Percentiles rank a stretch among this genome's conserved stretches.
phyloP scores from a whole-genome alignment of 2,113 vertebrate species.

The Hepsetus odoe region DNA sequence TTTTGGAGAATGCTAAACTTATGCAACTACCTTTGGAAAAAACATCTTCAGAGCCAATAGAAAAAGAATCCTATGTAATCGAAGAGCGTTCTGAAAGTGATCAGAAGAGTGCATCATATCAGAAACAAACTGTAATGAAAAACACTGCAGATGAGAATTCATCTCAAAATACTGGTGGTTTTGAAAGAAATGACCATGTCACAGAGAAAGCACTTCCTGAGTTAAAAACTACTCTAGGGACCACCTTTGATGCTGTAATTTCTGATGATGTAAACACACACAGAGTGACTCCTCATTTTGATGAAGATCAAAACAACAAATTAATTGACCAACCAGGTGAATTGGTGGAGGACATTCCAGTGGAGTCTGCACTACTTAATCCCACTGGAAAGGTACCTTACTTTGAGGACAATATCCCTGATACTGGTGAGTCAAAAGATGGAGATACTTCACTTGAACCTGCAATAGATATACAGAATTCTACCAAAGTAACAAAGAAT shows the following conservation, averaged over 20 bases:
- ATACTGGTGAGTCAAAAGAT: constrained; percentile 42
- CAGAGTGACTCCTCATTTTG: constrained; percentile 73
- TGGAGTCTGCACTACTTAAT: constrained; percentile 74
- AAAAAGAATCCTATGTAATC: constrained; percentile 14
- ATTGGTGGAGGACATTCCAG: constrained; percentile 56
- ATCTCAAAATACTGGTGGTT: constrained; percentile 50
- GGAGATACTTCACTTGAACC: constrained; percentile 30
- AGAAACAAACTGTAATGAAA: constrained; percentile 74
- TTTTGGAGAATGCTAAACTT: not conserved
- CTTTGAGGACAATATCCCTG: constrained; percentile 35
- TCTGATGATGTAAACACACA: constrained; percentile 83
- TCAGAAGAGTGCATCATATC: constrained; percentile 47
- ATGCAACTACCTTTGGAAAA: not conserved
- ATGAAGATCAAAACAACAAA: constrained; percentile 62
- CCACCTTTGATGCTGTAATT: constrained; percentile 83
- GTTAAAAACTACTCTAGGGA: constrained; percentile 83
- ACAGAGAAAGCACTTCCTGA: constrained; percentile 74
- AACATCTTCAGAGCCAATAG: constrained; percentile 8
- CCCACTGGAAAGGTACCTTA: constrained; percentile 58
- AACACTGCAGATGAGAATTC: constrained; percentile 65
- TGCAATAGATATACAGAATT: constrained; percentile 56
- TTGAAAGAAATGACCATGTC: constrained; percentile 67
- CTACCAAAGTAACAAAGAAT: constrained; percentile 33
- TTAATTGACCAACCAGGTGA: constrained; percentile 58
- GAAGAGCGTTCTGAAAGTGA: constrained; percentile 58